These are phyloP conservation scores for Hirudinaria manillensis DNA, from an alignment of 2,888 invertebrate species.

Conservation along the genomic window DNA sequence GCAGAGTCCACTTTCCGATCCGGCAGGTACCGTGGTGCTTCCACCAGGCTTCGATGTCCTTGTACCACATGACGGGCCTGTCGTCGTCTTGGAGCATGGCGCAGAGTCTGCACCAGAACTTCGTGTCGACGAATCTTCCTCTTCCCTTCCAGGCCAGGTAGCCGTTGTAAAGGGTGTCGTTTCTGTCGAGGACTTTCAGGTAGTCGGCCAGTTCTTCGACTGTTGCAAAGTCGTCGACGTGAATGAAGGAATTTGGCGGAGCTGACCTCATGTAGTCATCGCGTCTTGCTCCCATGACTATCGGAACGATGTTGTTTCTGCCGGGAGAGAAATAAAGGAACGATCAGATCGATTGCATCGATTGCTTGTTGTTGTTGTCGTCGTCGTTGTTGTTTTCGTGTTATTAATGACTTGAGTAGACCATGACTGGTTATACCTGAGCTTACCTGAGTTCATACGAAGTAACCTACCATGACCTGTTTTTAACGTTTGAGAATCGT, in stretches of 20 bases:
- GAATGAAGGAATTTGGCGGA: constrained; percentile 84
- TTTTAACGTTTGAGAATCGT: too few relatives aligned
- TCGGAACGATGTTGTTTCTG: constrained; percentile 39
- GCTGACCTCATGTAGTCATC: constrained; percentile 61
- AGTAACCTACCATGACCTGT: too few relatives aligned
- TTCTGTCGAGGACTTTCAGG: constrained; percentile 73
- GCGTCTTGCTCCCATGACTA: constrained; percentile 39
- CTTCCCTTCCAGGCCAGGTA: constrained; percentile 91
- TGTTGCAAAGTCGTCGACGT: constrained; percentile 87
- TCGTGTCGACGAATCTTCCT: constrained; percentile 91
- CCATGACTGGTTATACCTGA: neutral
- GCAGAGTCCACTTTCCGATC: constrained; percentile 20
- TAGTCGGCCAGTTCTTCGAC: constrained; percentile 81
- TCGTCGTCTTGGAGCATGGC: constrained; percentile 54
- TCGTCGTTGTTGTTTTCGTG: neutral
- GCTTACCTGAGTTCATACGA: too few relatives aligned
- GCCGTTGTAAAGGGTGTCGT: constrained; percentile 84
- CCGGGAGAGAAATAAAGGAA: neutral
- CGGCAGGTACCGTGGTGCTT: constrained; percentile 21
- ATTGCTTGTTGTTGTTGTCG: neutral
- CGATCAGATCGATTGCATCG: neutral
- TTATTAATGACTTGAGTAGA: neutral
- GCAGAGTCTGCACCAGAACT: constrained; percentile 84
- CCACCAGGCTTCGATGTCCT: constrained; percentile 38
- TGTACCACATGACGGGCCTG: constrained; percentile 32